phyloP scores from a whole-genome alignment of 2,113 vertebrate genomes.

The Zosterops japonicus region DNA sequence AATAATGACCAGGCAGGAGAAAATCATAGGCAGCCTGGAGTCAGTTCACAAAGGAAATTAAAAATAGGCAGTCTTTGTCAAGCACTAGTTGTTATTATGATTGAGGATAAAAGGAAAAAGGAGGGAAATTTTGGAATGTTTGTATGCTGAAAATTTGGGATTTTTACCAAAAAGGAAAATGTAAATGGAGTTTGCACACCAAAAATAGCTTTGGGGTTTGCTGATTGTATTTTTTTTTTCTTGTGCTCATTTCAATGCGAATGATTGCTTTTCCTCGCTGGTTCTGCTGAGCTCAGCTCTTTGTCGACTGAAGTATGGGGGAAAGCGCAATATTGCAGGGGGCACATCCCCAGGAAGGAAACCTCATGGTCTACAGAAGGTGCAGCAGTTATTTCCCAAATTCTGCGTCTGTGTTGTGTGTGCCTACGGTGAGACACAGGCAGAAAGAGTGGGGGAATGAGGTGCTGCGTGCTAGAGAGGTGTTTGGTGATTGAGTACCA shows the following conservation, averaged over 20 bases:
- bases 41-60: slow-evolving; percentile 57
- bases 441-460: not conserved
- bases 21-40: slow-evolving; percentile 55
- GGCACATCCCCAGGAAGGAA: not conserved
- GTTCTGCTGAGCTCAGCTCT: slow-evolving; percentile 40
- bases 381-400: not conserved
- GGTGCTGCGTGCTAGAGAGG: not conserved
- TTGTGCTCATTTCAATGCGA: not conserved
- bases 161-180: slow-evolving; percentile 55
- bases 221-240: slow-evolving; percentile 1
- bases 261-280: not conserved
- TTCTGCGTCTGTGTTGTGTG: rapidly evolving
- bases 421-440: not conserved
- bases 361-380: not conserved
- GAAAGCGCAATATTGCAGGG: not conserved
- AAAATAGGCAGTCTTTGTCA: slow-evolving; percentile 60
- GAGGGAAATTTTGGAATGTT: slow-evolving; percentile 30
- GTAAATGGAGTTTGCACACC: slow-evolving; percentile 45
- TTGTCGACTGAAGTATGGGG: not conserved
- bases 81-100: slow-evolving; percentile 40
- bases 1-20: slow-evolving; percentile 60
- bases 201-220: slow-evolving; percentile 63
- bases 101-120: slow-evolving; percentile 45
- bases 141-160: slow-evolving; percentile 29
- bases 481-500: not conserved